Base-by-base conservation (phyloP, 1,140 invertebrate species). In the Gonatopus flavifemur region DNA sequence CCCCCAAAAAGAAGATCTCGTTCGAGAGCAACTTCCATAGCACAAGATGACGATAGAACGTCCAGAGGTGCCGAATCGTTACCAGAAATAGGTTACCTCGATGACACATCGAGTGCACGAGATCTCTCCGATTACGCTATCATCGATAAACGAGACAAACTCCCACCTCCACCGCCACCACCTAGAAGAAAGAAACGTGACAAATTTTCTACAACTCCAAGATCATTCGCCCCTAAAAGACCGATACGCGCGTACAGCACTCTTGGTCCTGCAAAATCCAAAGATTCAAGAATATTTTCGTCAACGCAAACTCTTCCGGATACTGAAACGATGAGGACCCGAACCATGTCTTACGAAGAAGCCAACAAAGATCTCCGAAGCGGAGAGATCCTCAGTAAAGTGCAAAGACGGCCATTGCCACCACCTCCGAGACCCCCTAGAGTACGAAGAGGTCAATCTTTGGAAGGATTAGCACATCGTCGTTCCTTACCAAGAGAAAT, bases 331-430 rank as follows among this genome's bases (percentile, higher is more conserved):
- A 52, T 36, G 1, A 42, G 18, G 3, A 25, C 13, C 10, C 28
- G 15, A 16, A 28, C 38, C 36, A 10, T 15, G 22, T 62, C 48
- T 5, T 83, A 85, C 37, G 80, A 81, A 0, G 68, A 70, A 19
- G 70, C 78, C 37, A 80, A 77, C 20, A 84, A 78, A 67, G 78
- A 87, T 61, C 66, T 89, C 24, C 81, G 85, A 40, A 88, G 86
- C 13, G 87, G 85, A 10, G 83, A 86, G 45, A 78, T 89, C 8
- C 79, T 90, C 1, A 85, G 83, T 59, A 91, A 88, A 76, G 91
- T 92, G 81, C 89, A 89, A 74, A 83, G 85, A 48, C 80, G 90
- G 52, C 90, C 90, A 0, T 65, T 92, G 45, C 89, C 90, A n/a
- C 84, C 90, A 8, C 89, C 90, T 0, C 89, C 90, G 5, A 75